These are phyloP conservation scores for Jordanella pulchra DNA, from an alignment of 2,797 vertebrate genomes.

Conservation along the genomic window DNA sequence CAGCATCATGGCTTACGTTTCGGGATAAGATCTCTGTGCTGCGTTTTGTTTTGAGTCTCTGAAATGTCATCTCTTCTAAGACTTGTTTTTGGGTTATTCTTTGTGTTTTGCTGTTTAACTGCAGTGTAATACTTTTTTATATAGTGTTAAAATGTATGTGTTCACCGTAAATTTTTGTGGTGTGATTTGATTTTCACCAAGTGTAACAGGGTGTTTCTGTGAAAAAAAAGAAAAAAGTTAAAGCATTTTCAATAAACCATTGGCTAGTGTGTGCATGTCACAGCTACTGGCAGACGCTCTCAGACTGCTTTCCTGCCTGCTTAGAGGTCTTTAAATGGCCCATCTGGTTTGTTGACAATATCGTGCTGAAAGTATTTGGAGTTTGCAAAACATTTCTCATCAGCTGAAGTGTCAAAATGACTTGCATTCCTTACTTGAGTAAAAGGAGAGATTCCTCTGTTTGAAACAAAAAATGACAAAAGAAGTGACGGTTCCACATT, in stretches of 20 bases:
- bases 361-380: not conserved
- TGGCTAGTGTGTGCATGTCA: not conserved
- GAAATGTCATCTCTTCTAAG: too few species aligned
- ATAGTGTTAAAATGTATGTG: not conserved
- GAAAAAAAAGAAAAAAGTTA: not conserved
- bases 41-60: conserved; percentile 12
- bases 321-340: not conserved
- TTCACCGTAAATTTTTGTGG: not conserved
- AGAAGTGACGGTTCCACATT: too few species aligned
- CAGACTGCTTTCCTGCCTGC: not conserved
- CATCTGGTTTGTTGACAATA: too few species aligned
- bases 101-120: too few species aligned
- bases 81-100: too few species aligned
- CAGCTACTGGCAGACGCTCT: not conserved
- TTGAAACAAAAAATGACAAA: too few species aligned
- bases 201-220: not conserved
- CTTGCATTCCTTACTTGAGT: too few species aligned
- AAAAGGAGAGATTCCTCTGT: too few species aligned
- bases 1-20: conserved; percentile 85
- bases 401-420: not conserved
- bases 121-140: too few species aligned
- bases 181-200: not conserved
- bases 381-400: not conserved
- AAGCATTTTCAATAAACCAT: not conserved
- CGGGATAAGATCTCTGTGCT: conserved; percentile 60